Base-by-base conservation (phyloP, 53 echinoderm and acorn worm species). In the Actinopyga echinites region DNA sequence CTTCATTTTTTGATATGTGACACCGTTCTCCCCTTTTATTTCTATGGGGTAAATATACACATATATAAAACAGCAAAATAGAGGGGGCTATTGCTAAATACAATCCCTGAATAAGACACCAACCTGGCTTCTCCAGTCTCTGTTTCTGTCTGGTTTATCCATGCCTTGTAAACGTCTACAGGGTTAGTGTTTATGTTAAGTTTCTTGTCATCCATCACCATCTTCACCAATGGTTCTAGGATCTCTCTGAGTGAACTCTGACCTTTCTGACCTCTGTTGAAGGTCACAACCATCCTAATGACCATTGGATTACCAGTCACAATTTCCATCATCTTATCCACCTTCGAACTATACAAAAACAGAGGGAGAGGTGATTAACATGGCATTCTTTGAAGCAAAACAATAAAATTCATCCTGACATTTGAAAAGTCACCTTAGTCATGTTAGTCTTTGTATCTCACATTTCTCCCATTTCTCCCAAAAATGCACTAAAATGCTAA, bases 241-340 rank as follows among this genome's bases (percentile, higher is more conserved):
- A 99, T 92, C 45, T 92, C 92, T 60, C 99, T 89, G 85, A 99
- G 85, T 89, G 99, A 94, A 92, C 99, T 99, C 63, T 99, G 99
- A 92, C 99, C 99, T 64, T 99, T 99, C 62, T 95, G 92, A 81
- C 94, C 99, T 88, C 99, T 99, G 99, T 99, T 99, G 81, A 94
- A 99, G 17, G 93, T 94, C 80, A 99, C 94, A 21, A 99, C 99
- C 99, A 99, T 99, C 68, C 91, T 90, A 75, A 99, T 99, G 79
- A 99, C 99, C 99, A 99, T 99, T 13, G 99, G 99, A 61, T 95
- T 93, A 1, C 99, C 99, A 25, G 99, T 99, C 43, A 99, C 92
- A 60, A 99, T 99, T 89, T 99, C 99, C 94, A 94, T 90, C 92
- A 99, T 94, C 85, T 95, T 89, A 65, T 99, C 99, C 4, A 99